phyloP scores from a whole-genome alignment of 2,797 vertebrate species.

The Labroides dimidiatus region DNA sequence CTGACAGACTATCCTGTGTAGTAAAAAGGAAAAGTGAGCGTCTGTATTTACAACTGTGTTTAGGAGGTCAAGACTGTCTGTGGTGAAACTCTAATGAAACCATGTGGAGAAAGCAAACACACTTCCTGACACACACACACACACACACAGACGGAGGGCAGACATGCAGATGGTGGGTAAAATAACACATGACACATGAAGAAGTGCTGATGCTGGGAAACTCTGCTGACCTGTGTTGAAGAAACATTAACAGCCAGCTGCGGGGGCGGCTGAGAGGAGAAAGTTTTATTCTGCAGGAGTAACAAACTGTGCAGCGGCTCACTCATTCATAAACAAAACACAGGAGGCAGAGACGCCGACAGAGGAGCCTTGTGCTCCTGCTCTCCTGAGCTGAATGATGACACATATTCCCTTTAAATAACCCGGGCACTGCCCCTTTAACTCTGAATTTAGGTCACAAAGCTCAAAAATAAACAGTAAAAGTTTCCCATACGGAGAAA shows the following conservation, averaged over 20 bases:
- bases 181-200: conserved; percentile 25
- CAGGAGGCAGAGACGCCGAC: conserved; percentile 22
- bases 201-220: conserved; percentile 13
- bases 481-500: conserved; percentile 37
- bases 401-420: conserved; percentile 50
- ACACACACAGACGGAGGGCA: not conserved
- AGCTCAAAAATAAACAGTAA: conserved; percentile 36
- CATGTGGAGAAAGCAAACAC: conserved; percentile 15
- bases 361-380: conserved; percentile 53
- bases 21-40: not conserved
- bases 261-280: not conserved
- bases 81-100: conserved; percentile 24
- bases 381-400: conserved; percentile 28
- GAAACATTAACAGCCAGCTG: not conserved
- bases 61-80: conserved; percentile 12
- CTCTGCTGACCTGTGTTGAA: conserved; percentile 1
- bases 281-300: not conserved
- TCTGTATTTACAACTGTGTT: too few relatives aligned
- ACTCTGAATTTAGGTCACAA: conserved; percentile 51
- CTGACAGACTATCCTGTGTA: too few relatives aligned
- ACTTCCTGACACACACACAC: conserved; percentile 4
- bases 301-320: conserved; percentile 6
- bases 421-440: conserved; percentile 18
- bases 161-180: conserved; percentile 17
- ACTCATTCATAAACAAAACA: conserved; percentile 38